Conservation (phyloP, 2,113 vertebrate genomes). For the Hippocampus abdominalis region DNA sequence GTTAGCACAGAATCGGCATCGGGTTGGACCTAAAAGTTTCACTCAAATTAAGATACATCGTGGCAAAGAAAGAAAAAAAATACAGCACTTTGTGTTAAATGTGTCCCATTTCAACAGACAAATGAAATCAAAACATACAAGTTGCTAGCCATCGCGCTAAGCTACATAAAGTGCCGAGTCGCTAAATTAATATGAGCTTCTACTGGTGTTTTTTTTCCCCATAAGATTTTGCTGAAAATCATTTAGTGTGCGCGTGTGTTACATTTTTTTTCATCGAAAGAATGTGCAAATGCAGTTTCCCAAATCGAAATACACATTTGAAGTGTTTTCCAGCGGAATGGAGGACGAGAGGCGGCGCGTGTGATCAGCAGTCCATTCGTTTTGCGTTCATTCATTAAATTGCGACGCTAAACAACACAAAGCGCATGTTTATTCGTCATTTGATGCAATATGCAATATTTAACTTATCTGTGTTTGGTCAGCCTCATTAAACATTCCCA, state of each 20-base stretch:
- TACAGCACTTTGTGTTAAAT: too few species aligned
- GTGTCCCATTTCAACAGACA: too few species aligned
- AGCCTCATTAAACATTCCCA: conserved; percentile 61
- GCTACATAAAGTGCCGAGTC: too few species aligned
- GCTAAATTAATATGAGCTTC: not conserved
- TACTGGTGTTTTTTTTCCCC: not conserved
- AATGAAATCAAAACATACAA: too few species aligned
- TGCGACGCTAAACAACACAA: not conserved
- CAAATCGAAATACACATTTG: not conserved
- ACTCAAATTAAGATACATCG: too few species aligned
- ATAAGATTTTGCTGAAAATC: not conserved
- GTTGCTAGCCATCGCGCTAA: too few species aligned
- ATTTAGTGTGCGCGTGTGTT: not conserved
- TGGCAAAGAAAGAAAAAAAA: too few species aligned
- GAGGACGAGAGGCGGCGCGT: not conserved
- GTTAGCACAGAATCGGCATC: too few species aligned
- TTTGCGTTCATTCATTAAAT: not conserved
- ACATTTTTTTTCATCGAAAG: too few species aligned
- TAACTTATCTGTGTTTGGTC: conserved; percentile 20
- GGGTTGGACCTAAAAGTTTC: too few species aligned
- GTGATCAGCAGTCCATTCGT: not conserved
- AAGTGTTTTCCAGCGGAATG: not conserved
- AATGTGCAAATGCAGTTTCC: not conserved
- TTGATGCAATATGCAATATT: not conserved
- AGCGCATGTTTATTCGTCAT: not conserved